Base-by-base conservation (phyloP, 2,113 vertebrate species). In the Pao palembangensis region DNA sequence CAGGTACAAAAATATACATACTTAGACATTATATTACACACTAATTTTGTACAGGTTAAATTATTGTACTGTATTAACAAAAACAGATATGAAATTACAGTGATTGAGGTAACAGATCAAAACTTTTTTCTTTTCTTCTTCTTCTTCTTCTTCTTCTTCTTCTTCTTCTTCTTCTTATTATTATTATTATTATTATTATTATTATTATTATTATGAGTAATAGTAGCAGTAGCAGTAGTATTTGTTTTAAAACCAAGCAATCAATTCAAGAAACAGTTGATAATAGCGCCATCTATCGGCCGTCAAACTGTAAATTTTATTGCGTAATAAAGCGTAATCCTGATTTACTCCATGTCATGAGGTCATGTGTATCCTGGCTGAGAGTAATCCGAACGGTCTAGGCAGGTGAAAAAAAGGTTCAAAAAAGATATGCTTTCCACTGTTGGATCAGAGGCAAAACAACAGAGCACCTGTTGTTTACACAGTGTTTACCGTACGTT, bases 301-400 rank as follows among this genome's bases (percentile, higher is more conserved):
- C 3, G 34, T 2, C 2, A 18, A 34, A 5, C 41, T 8, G 4
- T 4, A 25, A 49, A 57, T 38, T 20, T 6, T 68, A 61, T 86
- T 88, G 78, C 67, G 57, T 86, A 83, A 88, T 57, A 41, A 18
- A 58, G 6, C 8, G 38, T 71, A 69, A 76, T 76, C 70, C 55
- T 20, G 55, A 53, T 76, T 69, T 68, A 21, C 53, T 59, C 48
- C 16, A 41, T 70, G 19, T 44, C 59, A 34, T 53, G 58, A 12
- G 70, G 73, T 75, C 58, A 71, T 79, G 76, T 69, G 69, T 78
- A 67, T 82, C 71, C 75, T 83, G 55, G 64, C 51, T 51, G 51
- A 12, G 19, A 69, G 55, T 74, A 76, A 81, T 69, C 73, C 53
- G 1, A 38, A 38, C 34, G 2, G 10, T 38, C 34, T 38, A 38